Conservation (phyloP, 2,797 vertebrate species). For the Cossypha niveicapilla region DNA sequence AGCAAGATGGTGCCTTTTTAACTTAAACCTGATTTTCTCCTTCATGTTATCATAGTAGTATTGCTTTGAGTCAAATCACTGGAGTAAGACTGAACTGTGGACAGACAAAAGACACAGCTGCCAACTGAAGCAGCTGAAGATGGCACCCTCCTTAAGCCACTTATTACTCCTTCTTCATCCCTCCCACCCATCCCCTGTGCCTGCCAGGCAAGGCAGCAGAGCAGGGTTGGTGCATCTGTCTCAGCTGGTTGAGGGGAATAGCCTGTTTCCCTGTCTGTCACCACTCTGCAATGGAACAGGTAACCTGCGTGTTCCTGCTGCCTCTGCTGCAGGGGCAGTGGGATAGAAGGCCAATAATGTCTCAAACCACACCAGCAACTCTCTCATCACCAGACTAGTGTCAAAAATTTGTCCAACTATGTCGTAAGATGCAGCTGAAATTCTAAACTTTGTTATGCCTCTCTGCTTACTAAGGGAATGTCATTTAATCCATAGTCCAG, state of each 20-base stretch:
- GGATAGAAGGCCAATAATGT: neutral
- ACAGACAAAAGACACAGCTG: neutral
- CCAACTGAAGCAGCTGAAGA: neutral
- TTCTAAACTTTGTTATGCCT: neutral
- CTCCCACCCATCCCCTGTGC: rapidly evolving
- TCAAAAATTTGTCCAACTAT: neutral
- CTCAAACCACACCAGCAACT: neutral
- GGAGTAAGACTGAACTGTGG: neutral
- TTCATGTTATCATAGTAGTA: neutral
- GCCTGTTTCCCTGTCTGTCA: neutral
- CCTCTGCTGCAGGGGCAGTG: rapidly evolving
- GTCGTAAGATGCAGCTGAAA: neutral
- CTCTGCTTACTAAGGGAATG: neutral
- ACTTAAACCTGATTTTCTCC: neutral
- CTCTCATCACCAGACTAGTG: neutral
- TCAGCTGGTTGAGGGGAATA: neutral
- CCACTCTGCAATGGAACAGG: neutral
- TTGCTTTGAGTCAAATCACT: neutral
- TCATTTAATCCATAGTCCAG: neutral
- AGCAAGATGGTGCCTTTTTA: neutral
- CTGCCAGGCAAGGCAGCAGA: neutral
- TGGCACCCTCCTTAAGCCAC: neutral
- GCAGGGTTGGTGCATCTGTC: neutral
- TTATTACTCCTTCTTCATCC: neutral
- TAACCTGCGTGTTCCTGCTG: rapidly evolving